Evolutionary conservation across 2,797 vertebrate species (phyloP), one percentile per base, ranked within the genome.

Genomic region (Cryptoblepharus egeriae): DNA sequence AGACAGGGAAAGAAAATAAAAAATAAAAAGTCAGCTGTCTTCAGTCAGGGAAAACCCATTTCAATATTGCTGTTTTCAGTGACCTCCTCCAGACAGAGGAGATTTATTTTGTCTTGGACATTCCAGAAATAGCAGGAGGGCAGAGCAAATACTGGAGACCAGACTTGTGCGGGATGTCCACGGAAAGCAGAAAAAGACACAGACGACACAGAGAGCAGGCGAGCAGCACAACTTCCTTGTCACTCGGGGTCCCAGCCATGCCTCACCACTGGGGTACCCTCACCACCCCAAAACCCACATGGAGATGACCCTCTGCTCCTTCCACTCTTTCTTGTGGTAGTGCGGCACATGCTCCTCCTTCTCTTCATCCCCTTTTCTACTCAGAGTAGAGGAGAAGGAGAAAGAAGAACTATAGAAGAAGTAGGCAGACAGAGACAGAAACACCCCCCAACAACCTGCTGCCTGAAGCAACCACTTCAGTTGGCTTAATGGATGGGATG

Each of bases 51-150:
- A 88, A 88, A 84, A 81, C 86, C 77, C 61, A 79, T 86, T 92
- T 84, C 86, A 87, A 89, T 80, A 87, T 35, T 92, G 80, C 13
- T 85, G 93, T 86, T 77, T 90, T 92, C 88, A 91, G 91, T 81
- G 83, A 65, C 16, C 89, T 93, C 79, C 87, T 93, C 70, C 85
- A 85, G 89, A 88, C 80, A 80, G 81, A 67, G 70, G 73, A 77
- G 86, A 92, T 92, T 90, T 89, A 92, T 94, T 93, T 93, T 93
- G 87, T 89, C 69, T 88, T 83, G 70, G 42, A 1, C 91, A 95
- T 95, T 81, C 91, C 94, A 92, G 84, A 93, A 93, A 93, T 94
- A 71, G 82, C 90, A 63, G 45, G 64, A 86, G 71, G 67, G 77
- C 88, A 93, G 80, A 82, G 85, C 93, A 94, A 94, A 93, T 88